phyloP scores from a whole-genome alignment of 2,888 invertebrate species.

The Caenorhabditis sp. region DNA sequence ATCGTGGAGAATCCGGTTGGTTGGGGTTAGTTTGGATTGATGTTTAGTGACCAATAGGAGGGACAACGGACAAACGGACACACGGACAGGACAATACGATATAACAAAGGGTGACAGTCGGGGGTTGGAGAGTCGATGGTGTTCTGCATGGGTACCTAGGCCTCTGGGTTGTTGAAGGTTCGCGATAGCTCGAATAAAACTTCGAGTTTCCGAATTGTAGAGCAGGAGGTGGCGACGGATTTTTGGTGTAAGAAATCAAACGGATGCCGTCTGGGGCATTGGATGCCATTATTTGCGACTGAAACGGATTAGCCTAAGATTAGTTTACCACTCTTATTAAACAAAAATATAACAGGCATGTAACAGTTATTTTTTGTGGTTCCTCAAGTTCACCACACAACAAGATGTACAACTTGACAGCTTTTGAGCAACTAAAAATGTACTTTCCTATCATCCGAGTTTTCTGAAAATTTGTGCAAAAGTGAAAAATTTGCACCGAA shows the following conservation, averaged over 20 bases:
- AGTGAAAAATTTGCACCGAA: background rate
- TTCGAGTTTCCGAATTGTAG: slow-evolving; percentile 52
- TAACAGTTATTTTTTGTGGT: slow-evolving; percentile 4
- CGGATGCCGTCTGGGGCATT: slow-evolving; percentile 42
- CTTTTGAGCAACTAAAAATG: too few relatives aligned
- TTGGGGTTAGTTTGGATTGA: background rate
- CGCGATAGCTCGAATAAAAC: slow-evolving; percentile 65
- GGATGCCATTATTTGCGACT: slow-evolving; percentile 50
- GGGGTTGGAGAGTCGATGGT: slow-evolving; percentile 13
- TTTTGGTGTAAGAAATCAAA: slow-evolving; percentile 50
- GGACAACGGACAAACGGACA: slow-evolving; percentile 5
- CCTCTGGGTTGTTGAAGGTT: slow-evolving; percentile 33
- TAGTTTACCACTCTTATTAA: background rate
- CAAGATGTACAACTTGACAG: too few relatives aligned
- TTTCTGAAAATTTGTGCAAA: too few relatives aligned
- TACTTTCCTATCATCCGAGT: too few relatives aligned
- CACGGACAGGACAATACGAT: slow-evolving; percentile 8
- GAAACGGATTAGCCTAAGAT: slow-evolving; percentile 33
- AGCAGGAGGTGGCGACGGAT: slow-evolving; percentile 28
- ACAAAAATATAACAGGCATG: slow-evolving; percentile 20
- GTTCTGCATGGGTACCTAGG: too few relatives aligned
- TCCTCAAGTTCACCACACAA: background rate
- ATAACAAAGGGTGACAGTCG: slow-evolving; percentile 39
- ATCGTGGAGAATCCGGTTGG: background rate
- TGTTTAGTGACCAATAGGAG: slow-evolving; percentile 15